Conservation (phyloP, 2,797 vertebrate species). For the Lagodon rhomboides region DNA sequence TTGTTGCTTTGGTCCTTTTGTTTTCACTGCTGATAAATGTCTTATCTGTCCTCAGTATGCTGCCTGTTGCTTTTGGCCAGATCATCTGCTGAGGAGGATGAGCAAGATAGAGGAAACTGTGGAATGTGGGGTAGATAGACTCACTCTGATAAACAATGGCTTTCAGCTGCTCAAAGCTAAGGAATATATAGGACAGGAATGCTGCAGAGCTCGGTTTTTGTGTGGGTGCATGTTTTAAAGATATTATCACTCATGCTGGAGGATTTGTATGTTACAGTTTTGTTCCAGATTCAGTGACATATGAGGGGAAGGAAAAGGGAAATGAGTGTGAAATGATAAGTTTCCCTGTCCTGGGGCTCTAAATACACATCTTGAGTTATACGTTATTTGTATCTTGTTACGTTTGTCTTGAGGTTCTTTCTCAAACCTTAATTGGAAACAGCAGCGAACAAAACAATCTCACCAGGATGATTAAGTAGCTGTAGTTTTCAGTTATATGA, state of each 20-base stretch:
- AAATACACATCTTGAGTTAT: not conserved
- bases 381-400: not conserved
- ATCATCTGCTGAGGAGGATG: constrained; percentile 64
- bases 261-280: constrained; percentile 16
- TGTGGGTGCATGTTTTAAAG: constrained; percentile 30
- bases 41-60: constrained; percentile 65
- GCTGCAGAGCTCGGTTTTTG: constrained; percentile 7
- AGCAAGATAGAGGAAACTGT: constrained; percentile 69
- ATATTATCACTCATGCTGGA: constrained; percentile 16
- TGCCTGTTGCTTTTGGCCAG: constrained; percentile 71
- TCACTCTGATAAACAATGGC: constrained; percentile 57
- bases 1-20: constrained; percentile 60
- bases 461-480: not conserved
- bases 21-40: constrained; percentile 67
- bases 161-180: constrained; percentile 42
- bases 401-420: not conserved
- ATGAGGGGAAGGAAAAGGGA: constrained; percentile 13
- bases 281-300: constrained; percentile 9
- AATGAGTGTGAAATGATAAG: constrained; percentile 20
- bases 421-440: not conserved
- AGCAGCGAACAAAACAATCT: not conserved
- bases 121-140: constrained; percentile 72
- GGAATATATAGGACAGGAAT: constrained; percentile 37
- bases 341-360: not conserved
- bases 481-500: not conserved